Conservation (phyloP, 2,888 invertebrate species). For the Tipula vernalis region DNA sequence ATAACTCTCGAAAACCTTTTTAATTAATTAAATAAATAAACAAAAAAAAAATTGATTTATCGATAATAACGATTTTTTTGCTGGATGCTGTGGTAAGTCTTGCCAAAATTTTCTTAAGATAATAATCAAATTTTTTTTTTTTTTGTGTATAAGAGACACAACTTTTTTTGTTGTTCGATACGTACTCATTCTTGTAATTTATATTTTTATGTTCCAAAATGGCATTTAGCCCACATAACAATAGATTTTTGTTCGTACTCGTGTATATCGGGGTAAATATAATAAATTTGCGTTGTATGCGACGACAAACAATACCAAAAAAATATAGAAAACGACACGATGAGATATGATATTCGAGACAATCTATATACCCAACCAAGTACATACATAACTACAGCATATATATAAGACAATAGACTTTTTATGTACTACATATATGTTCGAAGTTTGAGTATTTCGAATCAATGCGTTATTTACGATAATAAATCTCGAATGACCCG, state of each 20-base stretch:
- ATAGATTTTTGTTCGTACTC: not conserved
- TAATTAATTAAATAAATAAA: not conserved
- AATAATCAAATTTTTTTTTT: not conserved
- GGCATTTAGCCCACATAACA: not conserved
- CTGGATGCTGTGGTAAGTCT: not conserved
- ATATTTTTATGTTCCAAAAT: not conserved
- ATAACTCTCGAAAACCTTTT: not conserved
- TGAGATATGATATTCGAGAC: not conserved
- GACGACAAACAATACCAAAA: not conserved
- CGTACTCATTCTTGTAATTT: not conserved
- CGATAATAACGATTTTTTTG: not conserved
- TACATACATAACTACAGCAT: not conserved
- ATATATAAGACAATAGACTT: not conserved
- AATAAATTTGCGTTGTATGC: not conserved
- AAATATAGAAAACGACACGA: not conserved
- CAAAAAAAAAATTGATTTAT: not conserved
- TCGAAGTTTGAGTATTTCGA: not conserved
- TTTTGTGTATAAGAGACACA: not conserved
- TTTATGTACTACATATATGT: not conserved
- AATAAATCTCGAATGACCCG: not conserved
- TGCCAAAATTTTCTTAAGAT: not conserved
- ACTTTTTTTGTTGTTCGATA: not conserved
- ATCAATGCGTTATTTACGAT: not conserved
- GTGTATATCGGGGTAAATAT: not conserved
- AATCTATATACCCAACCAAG: not conserved